These are phyloP conservation scores for Macrocentrus cingulum DNA, from an alignment of 1,140 invertebrate species.

Conservation along the genomic window DNA sequence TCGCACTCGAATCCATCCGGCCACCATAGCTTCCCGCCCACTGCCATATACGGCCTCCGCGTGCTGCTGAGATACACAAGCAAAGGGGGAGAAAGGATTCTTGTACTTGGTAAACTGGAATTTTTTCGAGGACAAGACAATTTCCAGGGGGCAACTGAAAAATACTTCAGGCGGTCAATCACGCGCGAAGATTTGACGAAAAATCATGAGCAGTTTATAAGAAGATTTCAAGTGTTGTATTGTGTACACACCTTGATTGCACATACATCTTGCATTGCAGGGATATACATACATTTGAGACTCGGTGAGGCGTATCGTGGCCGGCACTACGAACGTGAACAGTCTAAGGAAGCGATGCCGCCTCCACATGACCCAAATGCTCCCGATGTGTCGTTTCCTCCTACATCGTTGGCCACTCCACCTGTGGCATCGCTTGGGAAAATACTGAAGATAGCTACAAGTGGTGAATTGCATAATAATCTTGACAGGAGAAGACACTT, in stretches of 20 bases:
- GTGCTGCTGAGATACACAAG: neutral
- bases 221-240: too few relatives aligned
- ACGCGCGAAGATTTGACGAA: too few relatives aligned
- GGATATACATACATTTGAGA: slow-evolving; percentile 10
- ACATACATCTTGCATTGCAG: slow-evolving; percentile 2
- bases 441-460: neutral
- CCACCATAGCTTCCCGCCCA: slow-evolving; percentile 47
- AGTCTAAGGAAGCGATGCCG: slow-evolving; percentile 20
- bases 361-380: slow-evolving; percentile 24
- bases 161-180: too few relatives aligned
- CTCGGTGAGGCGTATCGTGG: slow-evolving; percentile 22
- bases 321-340: slow-evolving; percentile 25
- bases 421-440: slow-evolving; percentile 3
- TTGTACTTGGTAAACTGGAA: too few relatives aligned
- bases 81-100: neutral
- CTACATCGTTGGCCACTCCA: slow-evolving; percentile 17
- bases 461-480: too few relatives aligned
- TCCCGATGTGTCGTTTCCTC: slow-evolving; percentile 17
- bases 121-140: too few relatives aligned
- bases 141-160: too few relatives aligned
- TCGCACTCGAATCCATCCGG: slow-evolving; percentile 17
- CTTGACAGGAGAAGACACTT: too few relatives aligned
- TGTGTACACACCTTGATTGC: slow-evolving; percentile 17
- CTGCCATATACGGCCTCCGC: slow-evolving; percentile 55
- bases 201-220: too few relatives aligned